Conservation (phyloP, 1,140 invertebrate species). For the Forficula auricularia region DNA sequence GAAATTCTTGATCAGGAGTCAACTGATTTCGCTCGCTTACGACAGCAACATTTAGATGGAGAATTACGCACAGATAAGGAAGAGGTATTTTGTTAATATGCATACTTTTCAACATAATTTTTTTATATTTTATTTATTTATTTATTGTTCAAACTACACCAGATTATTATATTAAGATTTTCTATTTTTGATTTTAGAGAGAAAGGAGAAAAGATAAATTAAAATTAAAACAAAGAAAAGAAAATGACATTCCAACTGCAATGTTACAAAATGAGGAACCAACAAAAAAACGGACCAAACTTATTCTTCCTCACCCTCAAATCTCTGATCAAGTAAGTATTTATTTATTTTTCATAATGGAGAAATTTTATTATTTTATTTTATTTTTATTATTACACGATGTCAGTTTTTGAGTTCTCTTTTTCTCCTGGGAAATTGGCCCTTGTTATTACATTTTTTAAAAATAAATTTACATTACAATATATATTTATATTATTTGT, state of each 20-base stretch:
- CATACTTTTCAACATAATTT: slow-evolving; percentile 4
- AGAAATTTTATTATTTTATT: slow-evolving; percentile 1
- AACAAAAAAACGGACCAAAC: slow-evolving; percentile 80
- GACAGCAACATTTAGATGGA: slow-evolving; percentile 86
- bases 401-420: slow-evolving; percentile 1
- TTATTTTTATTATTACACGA: not conserved
- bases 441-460: not conserved
- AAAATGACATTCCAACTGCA: slow-evolving; percentile 85
- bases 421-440: too few species aligned
- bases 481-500: too few species aligned
- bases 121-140: not conserved
- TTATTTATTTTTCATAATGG: slow-evolving; percentile 4
- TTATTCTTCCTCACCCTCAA: slow-evolving; percentile 90
- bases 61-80: slow-evolving; percentile 77
- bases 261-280: slow-evolving; percentile 84
- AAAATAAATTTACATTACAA: too few species aligned
- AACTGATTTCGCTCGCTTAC: slow-evolving; percentile 71
- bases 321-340: slow-evolving; percentile 68
- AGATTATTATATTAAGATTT: slow-evolving; percentile 8
- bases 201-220: slow-evolving; percentile 80
- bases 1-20: slow-evolving; percentile 75
- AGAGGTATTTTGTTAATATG: slow-evolving; percentile 34
- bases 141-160: not conserved
- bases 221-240: slow-evolving; percentile 84
- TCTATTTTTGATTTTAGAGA: slow-evolving; percentile 22